phyloP scores from a whole-genome alignment of 1,140 invertebrate genomes.

The Zaprionus taronus region DNA sequence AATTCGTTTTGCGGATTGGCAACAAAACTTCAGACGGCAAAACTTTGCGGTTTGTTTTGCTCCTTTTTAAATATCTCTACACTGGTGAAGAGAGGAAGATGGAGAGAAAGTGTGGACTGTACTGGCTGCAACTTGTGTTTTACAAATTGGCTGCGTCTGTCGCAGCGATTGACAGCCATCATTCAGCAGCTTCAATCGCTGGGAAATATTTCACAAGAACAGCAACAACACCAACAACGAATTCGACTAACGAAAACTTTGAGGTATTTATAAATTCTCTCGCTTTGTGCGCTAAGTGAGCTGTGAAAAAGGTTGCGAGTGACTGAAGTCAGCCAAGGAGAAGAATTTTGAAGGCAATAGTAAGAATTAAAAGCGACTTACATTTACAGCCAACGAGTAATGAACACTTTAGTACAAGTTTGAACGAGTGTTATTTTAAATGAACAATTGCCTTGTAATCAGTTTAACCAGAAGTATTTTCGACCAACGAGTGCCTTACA shows the following conservation, averaged over 20 bases:
- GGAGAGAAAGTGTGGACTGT: not conserved
- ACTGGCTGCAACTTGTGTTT: not conserved
- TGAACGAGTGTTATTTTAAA: too few relatives aligned
- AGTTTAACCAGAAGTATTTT: too few relatives aligned
- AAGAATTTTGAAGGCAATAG: too few relatives aligned
- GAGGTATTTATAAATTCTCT: not conserved
- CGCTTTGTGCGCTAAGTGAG: not conserved
- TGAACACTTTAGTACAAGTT: too few relatives aligned
- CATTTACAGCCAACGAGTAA: too few relatives aligned
- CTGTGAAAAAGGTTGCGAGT: not conserved
- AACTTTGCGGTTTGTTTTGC: conserved; percentile 41
- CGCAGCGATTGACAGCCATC: not conserved
- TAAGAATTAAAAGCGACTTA: too few relatives aligned
- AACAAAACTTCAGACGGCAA: conserved; percentile 31
- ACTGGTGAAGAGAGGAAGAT: not conserved
- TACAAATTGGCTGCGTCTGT: conserved; percentile 6
- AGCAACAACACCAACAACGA: not conserved
- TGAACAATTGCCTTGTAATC: too few relatives aligned
- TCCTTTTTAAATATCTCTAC: conserved; percentile 1
- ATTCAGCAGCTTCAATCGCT: not conserved
- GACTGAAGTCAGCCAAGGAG: not conserved
- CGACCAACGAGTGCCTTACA: too few relatives aligned
- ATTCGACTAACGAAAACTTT: not conserved
- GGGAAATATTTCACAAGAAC: not conserved
- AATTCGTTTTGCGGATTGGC: conserved; percentile 66